Evolutionary conservation across 2,888 invertebrate genomes (phyloP), one percentile per base, ranked within the genome.

Genomic region (Tinea trinotella): DNA sequence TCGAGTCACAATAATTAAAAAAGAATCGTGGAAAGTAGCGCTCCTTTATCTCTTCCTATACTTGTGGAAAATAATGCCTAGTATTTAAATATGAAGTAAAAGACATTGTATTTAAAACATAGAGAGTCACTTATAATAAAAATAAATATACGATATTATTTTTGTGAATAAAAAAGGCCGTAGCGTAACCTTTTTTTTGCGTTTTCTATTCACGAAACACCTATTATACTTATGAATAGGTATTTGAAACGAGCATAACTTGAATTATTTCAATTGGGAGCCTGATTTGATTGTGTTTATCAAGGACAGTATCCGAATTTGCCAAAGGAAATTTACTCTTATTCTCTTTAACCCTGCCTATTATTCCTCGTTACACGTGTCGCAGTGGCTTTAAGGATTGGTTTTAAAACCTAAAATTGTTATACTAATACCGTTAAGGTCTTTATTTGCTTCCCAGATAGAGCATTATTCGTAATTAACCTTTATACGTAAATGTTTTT

Each of bases 331-430:
- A 6, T 12, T 5, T 15, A 17, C 7, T 10, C 19, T 17, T 4
- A 50, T 50, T 50, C 50, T 24, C 48, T 48, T 48, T 50, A 24
- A 24, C 50, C 50, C 12, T 49, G 49, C 24, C 50, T 20, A 24
- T 50, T 46, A 19, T 46, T 24, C 24, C 17, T 19, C 50, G 15
- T 24, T 50, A 50, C 50, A 50, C 50, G 50, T 50, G 50, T 50
- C 50, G 13, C 22, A 24, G 50, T 50, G 24, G 13, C 22, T 6
- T 19, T 46, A 46, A 46, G 19, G 19, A 19, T 19, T 19, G 46
- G 46, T 46, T 46, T 46, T 46, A 46, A 19, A 40, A 40, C 15
- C 15, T 40, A 40, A 40, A 40, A 40, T 3, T 12, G 24, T 24
- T 7, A 24, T 24, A n/a, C n/a, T n/a, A n/a, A n/a, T n/a, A n/a